Conservation (phyloP, 2,888 invertebrate species). For the Cancer borealis region DNA sequence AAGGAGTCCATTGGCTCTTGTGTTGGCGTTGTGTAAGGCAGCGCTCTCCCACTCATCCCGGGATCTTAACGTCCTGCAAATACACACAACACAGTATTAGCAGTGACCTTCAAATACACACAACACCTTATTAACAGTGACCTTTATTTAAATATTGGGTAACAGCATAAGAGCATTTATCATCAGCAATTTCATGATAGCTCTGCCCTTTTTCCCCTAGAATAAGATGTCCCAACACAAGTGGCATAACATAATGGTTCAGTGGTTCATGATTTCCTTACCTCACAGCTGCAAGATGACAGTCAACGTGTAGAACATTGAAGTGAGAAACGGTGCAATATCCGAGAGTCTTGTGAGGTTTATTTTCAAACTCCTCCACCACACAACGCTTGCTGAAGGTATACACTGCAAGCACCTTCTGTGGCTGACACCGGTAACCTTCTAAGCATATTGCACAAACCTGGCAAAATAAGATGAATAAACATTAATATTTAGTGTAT, state of each 20-base stretch:
- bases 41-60: conserved; percentile 99
- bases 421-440: conserved; percentile 93
- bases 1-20: conserved; percentile 96
- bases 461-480: conserved; percentile 31
- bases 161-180: background rate
- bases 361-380: conserved; percentile 94
- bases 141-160: background rate
- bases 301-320: conserved; percentile 98
- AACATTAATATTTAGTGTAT: background rate
- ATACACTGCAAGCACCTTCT: conserved; percentile 96
- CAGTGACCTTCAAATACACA: background rate
- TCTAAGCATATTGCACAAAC: conserved; percentile 97
- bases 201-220: background rate
- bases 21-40: conserved; percentile 98
- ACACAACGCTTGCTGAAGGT: conserved; percentile 97
- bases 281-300: conserved; percentile 97
- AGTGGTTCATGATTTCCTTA: conserved; percentile 79
- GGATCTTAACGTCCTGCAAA: conserved; percentile 81
- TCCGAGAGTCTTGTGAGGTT: conserved; percentile 88
- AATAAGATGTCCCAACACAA: background rate
- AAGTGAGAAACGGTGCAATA: conserved; percentile 98
- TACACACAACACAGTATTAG: background rate
- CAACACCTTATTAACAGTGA: too few species aligned
- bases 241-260: background rate
- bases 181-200: background rate